Evolutionary conservation across 30 jellyfish, hydroid and myxozoan species (phyloP), one percentile per base, ranked within the genome.

Genomic region (Phacellophora camtschatica): DNA sequence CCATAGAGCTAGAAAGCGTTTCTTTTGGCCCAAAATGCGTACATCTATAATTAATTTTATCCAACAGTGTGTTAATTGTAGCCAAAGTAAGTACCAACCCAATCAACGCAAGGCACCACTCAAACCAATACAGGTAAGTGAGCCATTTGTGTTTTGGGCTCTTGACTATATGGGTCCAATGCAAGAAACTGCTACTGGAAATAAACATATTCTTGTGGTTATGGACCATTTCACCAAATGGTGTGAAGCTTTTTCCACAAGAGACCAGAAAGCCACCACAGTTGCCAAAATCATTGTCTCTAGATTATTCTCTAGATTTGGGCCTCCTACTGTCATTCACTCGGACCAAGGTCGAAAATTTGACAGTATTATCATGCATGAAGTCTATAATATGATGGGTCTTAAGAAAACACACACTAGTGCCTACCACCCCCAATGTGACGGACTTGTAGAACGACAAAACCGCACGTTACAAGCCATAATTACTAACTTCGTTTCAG

Each of bases 221-320:
- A 67, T 67, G 66, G 95, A 82, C 61, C 74, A 82, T 69, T 82
- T 82, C 69, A 82, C 94, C 85, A 83, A 59, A 59, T 54, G 95
- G 96, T 42, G 81, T 28, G 96, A 72, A 59, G 96, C 84, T 11
- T 83, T 48, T 42, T 73, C 83, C 48, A 55, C 71, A 32, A 37
- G 15, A 59, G 72, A 83, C 57, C 81, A 54, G 31, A 55, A 83
- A 42, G 74, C 95, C 20, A 8, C 43, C 11, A 55, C 68, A 0
- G 84, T 71, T 31, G 90, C 90, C 18, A 63, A 46, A 25, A 31
- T 50, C 30, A 84, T 84, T 7, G 95, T 84, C 57, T 49, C 72
- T 16, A 45, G 71, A 35, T 23, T 74, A 16, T 65, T 85, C 31
- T 59, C 78, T 10, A 42, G 96, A 19, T 75, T 61, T 51, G 86